Evolutionary conservation across 2,797 vertebrate genomes (phyloP), one percentile per base, ranked within the genome.

Genomic region (Furcifer pardalis): DNA sequence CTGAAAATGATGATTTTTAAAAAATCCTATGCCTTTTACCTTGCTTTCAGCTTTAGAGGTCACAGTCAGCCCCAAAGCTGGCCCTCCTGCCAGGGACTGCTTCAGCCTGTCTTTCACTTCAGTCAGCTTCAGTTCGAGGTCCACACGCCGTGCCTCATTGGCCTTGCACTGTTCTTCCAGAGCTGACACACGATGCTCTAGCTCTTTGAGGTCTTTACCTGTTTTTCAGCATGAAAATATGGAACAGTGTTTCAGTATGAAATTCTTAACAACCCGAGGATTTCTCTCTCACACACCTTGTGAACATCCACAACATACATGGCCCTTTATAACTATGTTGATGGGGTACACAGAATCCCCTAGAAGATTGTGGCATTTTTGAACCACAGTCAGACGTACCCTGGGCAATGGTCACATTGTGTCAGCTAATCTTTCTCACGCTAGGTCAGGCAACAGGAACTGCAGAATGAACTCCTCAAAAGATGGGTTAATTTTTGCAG

Each of bases 41-140:
- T 93, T 95, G 21, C 84, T 92, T 62, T 95, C 96, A 37, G 93
- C 91, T 88, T 96, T 97, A 66, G 87, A 66, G 77, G 97, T 96
- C 52, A 95, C 83, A 0, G 97, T 94, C 3, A 97, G 95, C 49
- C 96, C 97, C 91, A 98, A 94, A 5, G 97, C 95, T 0, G 95
- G 97, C 66, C 98, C 98, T 87, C 98, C 97, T 0, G 98, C 98
- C 95, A 99, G 85, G 0, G 98, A 98, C 90, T 98, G 98, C 93
- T 98, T 98, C 87, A 99, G 95, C 89, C 96, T 97, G 90, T 99
- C 98, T 94, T 99, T 99, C 90, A 99, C 98, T 80, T 97, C 97
- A 0, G 97, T 97, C 79, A 99, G 96, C 90, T 91, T 93, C 60
- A 99, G 96, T 92, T 99, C 99, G 82, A 99, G 93, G 86, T 99